Base-by-base conservation (phyloP, 2,888 invertebrate species). In the Watsonalla cultraria region DNA sequence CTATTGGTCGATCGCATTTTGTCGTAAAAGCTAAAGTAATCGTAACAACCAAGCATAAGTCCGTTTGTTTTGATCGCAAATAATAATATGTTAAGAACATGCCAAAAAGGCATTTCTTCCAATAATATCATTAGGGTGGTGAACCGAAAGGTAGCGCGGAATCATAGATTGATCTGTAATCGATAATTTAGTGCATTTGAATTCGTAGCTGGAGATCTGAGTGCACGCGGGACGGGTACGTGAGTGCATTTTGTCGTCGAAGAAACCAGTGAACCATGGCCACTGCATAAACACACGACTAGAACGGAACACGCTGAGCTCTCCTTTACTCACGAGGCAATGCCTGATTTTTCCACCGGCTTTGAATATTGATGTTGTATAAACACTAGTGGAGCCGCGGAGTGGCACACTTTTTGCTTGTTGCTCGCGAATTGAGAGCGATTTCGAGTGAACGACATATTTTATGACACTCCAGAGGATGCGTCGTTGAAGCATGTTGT, bases 201-300 rank as follows among this genome's bases (percentile, higher is more conserved):
- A 80, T 83, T 74, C 74, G 65, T 74, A 74, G 74, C 68, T 76
- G 81, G 84, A 76, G 74, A 74, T 74, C 68, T 76, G 81, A 84
- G 76, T 78, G 81, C 75, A 71, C 74, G 71, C 74, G 80, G 72
- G 74, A 73, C 71, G 70, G 62, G 62, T 61, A 80, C 82, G 86
- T 84, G 86, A 89, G 88, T 89, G 89, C 89, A 89, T 88, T 89
- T 84, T 84, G 86, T 84, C 87, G 88, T 86, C 79, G 81, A 73
- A 78, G 78, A 77, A 86, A 74, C 78, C 83, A 80, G 82, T 72
- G 79, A 74, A 80, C 83, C 85, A 80, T 81, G 65, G 72, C 64
- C 58, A 65, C 78, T 80, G 79, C 78, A 82, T 80, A 83, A 84
- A 84, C 81, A 84, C 77, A 78, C 70, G 73, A 67, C 74, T 74